A percentile compares a stretch with the other conserved stretches of the same genome.
Evolutionary conservation across 2,888 invertebrate species (phyloP).

Genomic region (Andricus quercusramuli): DNA sequence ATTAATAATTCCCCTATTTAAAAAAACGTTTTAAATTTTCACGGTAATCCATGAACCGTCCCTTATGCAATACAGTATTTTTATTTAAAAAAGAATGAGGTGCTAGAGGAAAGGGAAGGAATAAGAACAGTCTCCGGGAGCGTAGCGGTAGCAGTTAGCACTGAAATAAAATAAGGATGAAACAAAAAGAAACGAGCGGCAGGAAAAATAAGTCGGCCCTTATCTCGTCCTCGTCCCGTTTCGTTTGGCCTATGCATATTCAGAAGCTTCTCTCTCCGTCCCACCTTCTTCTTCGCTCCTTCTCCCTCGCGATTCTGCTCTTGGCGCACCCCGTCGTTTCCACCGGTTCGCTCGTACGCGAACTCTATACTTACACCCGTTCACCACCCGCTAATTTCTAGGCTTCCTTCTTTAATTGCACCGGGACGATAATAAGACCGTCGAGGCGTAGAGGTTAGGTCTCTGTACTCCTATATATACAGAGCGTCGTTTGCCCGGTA

Average conservation of each 20-base stretch:
- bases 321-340: slow-evolving; percentile 59
- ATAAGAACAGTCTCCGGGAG: slow-evolving; percentile 57
- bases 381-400: slow-evolving; percentile 76
- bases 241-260: slow-evolving; percentile 77
- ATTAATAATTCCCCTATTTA: too few relatives aligned
- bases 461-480: slow-evolving; percentile 47
- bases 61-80: too few relatives aligned
- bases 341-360: slow-evolving; percentile 61
- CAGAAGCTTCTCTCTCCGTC: slow-evolving; percentile 64
- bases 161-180: slow-evolving; percentile 75
- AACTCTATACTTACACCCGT: slow-evolving; percentile 74
- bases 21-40: too few relatives aligned
- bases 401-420: slow-evolving; percentile 76
- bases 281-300: slow-evolving; percentile 58
- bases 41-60: too few relatives aligned
- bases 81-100: too few relatives aligned
- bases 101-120: slow-evolving; percentile 32
- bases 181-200: slow-evolving; percentile 71
- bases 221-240: slow-evolving; percentile 74
- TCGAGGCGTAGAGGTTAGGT: slow-evolving; percentile 53
- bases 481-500: slow-evolving; percentile 45
- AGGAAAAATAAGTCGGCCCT: slow-evolving; percentile 77
- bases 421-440: slow-evolving; percentile 71
- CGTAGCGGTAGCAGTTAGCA: slow-evolving; percentile 72
- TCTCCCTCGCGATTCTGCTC: slow-evolving; percentile 57